Conservation (phyloP, 2,113 vertebrate genomes). For the Cygnus atratus region DNA sequence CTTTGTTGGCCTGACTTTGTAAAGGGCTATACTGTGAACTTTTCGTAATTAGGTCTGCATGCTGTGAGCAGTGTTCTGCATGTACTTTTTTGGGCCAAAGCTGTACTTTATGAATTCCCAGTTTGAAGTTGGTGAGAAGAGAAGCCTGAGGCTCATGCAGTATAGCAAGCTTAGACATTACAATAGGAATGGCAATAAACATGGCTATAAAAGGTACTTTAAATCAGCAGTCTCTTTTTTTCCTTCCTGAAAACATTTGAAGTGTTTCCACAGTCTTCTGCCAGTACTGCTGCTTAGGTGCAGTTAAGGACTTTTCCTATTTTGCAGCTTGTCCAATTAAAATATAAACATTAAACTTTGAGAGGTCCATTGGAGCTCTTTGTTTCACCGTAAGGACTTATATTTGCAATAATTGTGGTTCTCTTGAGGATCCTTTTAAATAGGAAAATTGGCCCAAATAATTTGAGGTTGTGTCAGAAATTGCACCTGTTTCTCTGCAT, state of each 20-base stretch:
- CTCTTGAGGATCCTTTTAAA: neutral
- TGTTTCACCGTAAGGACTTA: neutral
- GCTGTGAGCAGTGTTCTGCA: neutral
- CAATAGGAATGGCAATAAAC: slow-evolving; percentile 37
- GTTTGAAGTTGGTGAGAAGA: slow-evolving; percentile 24
- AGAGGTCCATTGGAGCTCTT: neutral
- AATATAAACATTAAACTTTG: neutral
- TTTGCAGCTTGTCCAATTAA: neutral
- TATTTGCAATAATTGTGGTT: neutral
- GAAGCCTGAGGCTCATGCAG: slow-evolving; percentile 27
- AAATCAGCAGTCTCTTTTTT: neutral
- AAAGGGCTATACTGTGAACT: neutral
- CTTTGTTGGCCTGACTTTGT: neutral
- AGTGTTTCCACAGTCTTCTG: neutral
- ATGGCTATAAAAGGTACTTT: slow-evolving; percentile 9
- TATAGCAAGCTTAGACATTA: slow-evolving; percentile 12
- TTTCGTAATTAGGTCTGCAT: neutral
- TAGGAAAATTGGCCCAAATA: neutral
- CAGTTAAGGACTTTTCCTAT: neutral
- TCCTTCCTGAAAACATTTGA: neutral
- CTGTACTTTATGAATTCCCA: slow-evolving; percentile 6
- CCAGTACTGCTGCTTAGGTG: neutral
- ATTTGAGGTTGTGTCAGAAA: neutral
- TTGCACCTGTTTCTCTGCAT: neutral
- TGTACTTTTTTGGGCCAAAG: neutral